Conservation (phyloP, 2,797 vertebrate species). For the Tinamus major region DNA sequence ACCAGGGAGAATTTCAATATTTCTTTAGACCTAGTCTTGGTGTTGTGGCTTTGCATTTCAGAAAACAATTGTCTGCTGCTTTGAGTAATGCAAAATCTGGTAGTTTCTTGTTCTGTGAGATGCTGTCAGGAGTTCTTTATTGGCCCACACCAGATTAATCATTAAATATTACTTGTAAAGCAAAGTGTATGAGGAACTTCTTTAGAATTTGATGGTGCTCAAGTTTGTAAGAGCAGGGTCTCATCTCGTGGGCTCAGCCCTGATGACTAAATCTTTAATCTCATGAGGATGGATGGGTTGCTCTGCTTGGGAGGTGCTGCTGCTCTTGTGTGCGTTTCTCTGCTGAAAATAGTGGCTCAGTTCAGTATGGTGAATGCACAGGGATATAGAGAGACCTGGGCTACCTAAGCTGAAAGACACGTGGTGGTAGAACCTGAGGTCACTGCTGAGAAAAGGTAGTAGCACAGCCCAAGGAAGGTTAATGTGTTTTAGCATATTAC, state of each 20-base stretch:
- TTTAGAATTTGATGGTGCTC: not conserved
- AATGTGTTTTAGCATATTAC: slow-evolving; percentile 73
- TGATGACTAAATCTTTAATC: not conserved
- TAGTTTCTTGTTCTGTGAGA: not conserved
- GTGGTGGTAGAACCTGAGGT: not conserved
- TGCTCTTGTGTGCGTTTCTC: not conserved
- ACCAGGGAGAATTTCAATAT: not conserved
- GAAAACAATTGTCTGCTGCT: not conserved
- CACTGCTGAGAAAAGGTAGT: not conserved
- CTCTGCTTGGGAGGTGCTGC: not conserved
- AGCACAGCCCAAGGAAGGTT: not conserved
- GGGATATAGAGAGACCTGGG: not conserved
- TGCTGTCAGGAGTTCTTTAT: not conserved
- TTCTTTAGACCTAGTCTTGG: slow-evolving; percentile 3
- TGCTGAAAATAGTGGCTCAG: not conserved
- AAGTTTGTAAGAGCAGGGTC: not conserved
- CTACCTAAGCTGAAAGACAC: not conserved
- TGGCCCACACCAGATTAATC: not conserved
- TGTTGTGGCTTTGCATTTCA: not conserved
- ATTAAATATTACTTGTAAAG: not conserved
- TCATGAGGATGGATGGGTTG: not conserved
- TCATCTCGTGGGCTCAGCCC: not conserved
- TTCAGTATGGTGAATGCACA: not conserved
- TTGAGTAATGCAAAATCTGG: not conserved
- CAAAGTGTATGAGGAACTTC: not conserved